Percentiles rank a stretch among this genome's conserved stretches.
phyloP scores from a whole-genome alignment of 2,888 invertebrate species.

The Drosophila paramelanica region DNA sequence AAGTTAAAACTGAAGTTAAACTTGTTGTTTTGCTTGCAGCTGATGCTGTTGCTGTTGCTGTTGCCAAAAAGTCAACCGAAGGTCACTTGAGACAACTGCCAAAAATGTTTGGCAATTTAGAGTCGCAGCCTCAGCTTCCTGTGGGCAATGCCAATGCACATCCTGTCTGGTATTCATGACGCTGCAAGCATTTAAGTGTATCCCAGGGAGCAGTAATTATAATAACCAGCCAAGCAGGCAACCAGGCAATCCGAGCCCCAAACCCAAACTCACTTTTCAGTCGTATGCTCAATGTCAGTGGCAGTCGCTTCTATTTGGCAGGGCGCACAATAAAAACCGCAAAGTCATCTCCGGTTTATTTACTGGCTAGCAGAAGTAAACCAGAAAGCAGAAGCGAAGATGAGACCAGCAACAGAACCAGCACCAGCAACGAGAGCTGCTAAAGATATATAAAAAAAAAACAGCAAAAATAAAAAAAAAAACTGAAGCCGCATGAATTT shows the following conservation, averaged over 20 bases:
- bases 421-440: slow-evolving; percentile 4
- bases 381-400: slow-evolving; percentile 44
- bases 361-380: slow-evolving; percentile 66
- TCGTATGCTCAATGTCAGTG: slow-evolving; percentile 21
- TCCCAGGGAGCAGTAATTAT: slow-evolving; percentile 72
- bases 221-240: slow-evolving; percentile 59
- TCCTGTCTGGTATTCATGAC: slow-evolving; percentile 67
- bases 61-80: slow-evolving; percentile 49
- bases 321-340: slow-evolving; percentile 74
- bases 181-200: slow-evolving; percentile 71
- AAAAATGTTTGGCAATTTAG: slow-evolving; percentile 37
- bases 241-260: slow-evolving; percentile 14
- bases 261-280: slow-evolving; percentile 23
- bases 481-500: slow-evolving; percentile 75
- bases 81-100: slow-evolving; percentile 50
- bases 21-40: slow-evolving; percentile 10
- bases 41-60: slow-evolving; percentile 1
- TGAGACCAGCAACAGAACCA: slow-evolving; percentile 37
- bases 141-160: slow-evolving; percentile 58
- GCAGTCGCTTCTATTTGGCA: slow-evolving; percentile 68
- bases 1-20: slow-evolving; percentile 45
- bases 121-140: slow-evolving; percentile 56
- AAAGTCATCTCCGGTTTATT: slow-evolving; percentile 83
- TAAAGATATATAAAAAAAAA: slow-evolving; percentile 23
- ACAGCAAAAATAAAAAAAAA: not conserved